Percentiles rank a stretch among this genome's conserved stretches.
These are phyloP conservation scores for Bilobella aurantiaca DNA, from an alignment of 1,140 invertebrate genomes.

Conservation along the genomic window DNA sequence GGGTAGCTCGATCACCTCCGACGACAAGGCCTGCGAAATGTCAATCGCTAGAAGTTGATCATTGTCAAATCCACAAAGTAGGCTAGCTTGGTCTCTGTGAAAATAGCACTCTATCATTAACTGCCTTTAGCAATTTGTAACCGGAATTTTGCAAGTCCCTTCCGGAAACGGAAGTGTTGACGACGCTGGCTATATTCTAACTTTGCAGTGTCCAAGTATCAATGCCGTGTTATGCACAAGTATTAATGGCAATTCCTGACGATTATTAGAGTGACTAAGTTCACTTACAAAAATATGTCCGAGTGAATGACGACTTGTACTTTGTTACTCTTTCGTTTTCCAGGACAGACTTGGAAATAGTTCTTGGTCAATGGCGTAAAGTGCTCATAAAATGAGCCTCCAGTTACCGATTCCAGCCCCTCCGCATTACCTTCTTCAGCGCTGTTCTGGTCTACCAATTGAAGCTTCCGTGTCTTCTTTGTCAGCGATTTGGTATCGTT, in stretches of 20 bases:
- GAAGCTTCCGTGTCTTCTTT: slow-evolving; percentile 18
- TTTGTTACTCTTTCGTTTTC: neutral
- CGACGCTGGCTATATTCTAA: too few species aligned
- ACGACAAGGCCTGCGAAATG: neutral
- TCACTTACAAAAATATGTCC: neutral
- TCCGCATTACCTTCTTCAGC: slow-evolving; percentile 5
- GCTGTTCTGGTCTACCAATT: slow-evolving; percentile 19
- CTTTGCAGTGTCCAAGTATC: too few species aligned
- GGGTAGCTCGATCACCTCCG: neutral
- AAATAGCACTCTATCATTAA: neutral
- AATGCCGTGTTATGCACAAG: neutral
- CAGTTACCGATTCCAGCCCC: too few species aligned
- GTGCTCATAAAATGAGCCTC: slow-evolving; percentile 14
- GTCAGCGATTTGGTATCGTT: slow-evolving; percentile 12
- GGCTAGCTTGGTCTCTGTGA: neutral
- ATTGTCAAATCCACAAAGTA: slow-evolving; percentile 19
- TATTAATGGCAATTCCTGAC: neutral
- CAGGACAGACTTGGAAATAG: slow-evolving; percentile 2
- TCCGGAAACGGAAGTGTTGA: too few species aligned
- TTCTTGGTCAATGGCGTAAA: neutral
- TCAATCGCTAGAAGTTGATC: slow-evolving; percentile 13
- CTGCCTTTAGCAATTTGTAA: too few species aligned
- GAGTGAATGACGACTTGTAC: neutral
- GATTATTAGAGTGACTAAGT: neutral
- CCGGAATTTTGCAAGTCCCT: too few species aligned